Evolutionary conservation across 30 jellyfish, hydroid and myxozoan species (phyloP), one percentile per base, ranked within the genome.

Genomic region (Calvadosia cruxmelitensis): DNA sequence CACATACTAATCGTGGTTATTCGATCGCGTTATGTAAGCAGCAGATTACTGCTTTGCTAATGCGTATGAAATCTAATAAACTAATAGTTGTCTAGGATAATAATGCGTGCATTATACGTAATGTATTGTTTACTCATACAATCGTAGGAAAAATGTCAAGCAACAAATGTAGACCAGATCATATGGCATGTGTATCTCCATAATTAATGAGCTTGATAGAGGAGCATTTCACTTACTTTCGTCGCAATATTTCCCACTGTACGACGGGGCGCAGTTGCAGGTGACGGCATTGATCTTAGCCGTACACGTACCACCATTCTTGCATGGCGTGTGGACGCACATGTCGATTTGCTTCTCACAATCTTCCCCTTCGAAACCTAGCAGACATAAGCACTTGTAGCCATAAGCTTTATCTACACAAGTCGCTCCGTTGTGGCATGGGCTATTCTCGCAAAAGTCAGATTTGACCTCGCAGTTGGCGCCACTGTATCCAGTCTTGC

Each of bases 191-290:
- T n/a, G n/a, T n/a, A n/a, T n/a, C n/a, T n/a, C n/a, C n/a, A n/a
- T n/a, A n/a, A n/a, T n/a, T n/a, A n/a, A n/a, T n/a, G n/a, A n/a
- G n/a, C n/a, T n/a, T n/a, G n/a, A n/a, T n/a, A n/a, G n/a, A n/a
- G n/a, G n/a, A n/a, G n/a, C n/a, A n/a, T n/a, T n/a, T n/a, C 16
- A 76, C 94, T 33, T 53, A 88, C 97, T 77, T 35, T 23, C 67
- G 25, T 88, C 97, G 49, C 97, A 88, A 29, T 67, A 72, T 67
- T 76, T 81, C 32, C 97, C 97, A 13, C 95, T 82, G 65, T 69
- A 88, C 50, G 94, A 93, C 1, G 97, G 94, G 29, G 86, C 71
- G 77, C 97, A 88, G 2, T 50, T 31, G 68, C 97, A 88, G 34
- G 73, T 71, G 15, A 88, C 87, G 67, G 76, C 93, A 16, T 81